phyloP scores from a whole-genome alignment of 2,797 vertebrate species.

The Squalus acanthias region DNA sequence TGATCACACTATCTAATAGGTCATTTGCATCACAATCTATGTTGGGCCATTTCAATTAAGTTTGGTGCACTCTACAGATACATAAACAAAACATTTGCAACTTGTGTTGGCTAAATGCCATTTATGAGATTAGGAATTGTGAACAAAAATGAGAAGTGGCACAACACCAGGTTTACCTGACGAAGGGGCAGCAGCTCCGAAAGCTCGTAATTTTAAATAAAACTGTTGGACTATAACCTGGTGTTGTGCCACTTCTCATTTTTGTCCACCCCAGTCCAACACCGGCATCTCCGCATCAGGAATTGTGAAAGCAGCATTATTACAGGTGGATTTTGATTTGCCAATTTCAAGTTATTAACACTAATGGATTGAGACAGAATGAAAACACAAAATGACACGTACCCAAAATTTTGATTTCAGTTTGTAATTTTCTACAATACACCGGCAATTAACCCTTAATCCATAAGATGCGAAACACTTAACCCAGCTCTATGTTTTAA shows the following conservation, averaged over 20 bases:
- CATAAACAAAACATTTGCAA: not conserved
- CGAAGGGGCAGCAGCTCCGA: no score
- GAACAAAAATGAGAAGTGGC: no score
- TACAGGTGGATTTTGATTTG: not conserved
- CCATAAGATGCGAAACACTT: not conserved
- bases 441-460: not conserved
- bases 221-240: no score
- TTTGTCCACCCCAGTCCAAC: no score
- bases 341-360: not conserved
- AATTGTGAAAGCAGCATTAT: not conserved
- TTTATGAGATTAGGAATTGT: not conserved
- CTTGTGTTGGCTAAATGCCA: not conserved
- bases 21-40: not conserved
- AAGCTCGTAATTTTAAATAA: no score
- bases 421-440: not conserved
- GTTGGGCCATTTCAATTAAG: not conserved
- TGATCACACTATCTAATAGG: not conserved
- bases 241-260: no score
- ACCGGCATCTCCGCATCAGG: no score
- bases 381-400: not conserved
- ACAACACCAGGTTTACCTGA: no score
- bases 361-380: slow-evolving; percentile 8
- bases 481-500: not conserved
- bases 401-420: not conserved
- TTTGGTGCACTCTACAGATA: not conserved